Evolutionary conservation across 2,797 vertebrate genomes (phyloP).

Genomic region (Chiloscyllium punctatum): DNA sequence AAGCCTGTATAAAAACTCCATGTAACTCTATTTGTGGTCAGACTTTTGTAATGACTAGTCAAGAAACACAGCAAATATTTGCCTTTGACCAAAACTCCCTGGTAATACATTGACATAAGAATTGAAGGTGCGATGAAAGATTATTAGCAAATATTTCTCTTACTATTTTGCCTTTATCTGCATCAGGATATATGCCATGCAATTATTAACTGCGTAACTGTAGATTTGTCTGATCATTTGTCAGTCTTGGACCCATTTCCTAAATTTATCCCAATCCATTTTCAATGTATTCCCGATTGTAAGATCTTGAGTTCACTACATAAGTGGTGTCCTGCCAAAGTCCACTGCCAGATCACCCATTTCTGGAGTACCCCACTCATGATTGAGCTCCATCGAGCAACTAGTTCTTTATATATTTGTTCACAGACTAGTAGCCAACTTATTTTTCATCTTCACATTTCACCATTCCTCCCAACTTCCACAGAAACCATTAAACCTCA

Average conservation of each 20-base stretch:
- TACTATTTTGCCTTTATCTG: background rate
- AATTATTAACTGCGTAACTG: background rate
- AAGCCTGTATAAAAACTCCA: background rate
- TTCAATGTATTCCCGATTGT: background rate
- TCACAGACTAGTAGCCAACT: background rate
- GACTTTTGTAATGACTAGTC: background rate
- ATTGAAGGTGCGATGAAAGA: background rate
- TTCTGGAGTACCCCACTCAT: background rate
- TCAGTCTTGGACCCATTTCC: background rate
- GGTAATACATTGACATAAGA: background rate
- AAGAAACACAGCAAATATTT: background rate
- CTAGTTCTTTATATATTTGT: background rate
- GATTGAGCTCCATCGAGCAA: background rate
- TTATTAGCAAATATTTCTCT: background rate
- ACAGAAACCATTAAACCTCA: background rate
- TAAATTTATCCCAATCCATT: background rate
- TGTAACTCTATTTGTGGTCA: background rate
- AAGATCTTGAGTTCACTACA: background rate
- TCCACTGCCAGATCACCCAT: background rate
- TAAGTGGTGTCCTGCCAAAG: background rate
- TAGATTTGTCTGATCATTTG: background rate
- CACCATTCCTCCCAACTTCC: background rate
- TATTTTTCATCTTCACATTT: background rate
- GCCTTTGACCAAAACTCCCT: background rate
- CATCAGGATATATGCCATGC: background rate